Evolutionary conservation across 2,888 invertebrate genomes (phyloP), one percentile per base, ranked within the genome.

Genomic region (Oscheius sp.): DNA sequence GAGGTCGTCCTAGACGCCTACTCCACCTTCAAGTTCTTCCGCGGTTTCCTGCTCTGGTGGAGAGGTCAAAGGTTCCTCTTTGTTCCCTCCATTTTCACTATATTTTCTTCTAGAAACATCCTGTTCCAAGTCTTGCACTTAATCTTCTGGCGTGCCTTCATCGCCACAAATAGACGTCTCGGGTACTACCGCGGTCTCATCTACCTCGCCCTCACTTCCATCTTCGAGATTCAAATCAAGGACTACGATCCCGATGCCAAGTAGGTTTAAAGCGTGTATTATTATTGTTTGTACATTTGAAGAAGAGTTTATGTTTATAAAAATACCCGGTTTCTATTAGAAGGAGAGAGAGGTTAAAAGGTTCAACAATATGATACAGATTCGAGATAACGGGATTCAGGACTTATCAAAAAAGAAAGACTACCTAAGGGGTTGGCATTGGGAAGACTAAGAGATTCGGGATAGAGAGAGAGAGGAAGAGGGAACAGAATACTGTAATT

Each of bases 1-100:
- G 79, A 82, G 58, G 76, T 80, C 11, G n/a, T 75, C 1, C 37
- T 79, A 3, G 82, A 82, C 47, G 9, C 74, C 7, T 80, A 75
- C 62, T 77, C 79, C 10, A 82, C 82, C 0, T 80, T 60, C 60
- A 79, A 75, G 53, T 77, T 79, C 55, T 32, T 77, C 32, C 47
- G 71, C 50, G 79, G 79, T 5, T 62, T 77, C 10, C 32, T 77
- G 21, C 58, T 55, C 58, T 75, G 66, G 3, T 50, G 73, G 35
- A 72, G 75, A 57, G 79, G 79, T 13, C 55, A 60, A 59, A 75
- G 78, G 78, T 76, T 29, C 9, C 29, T 33, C 5, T 29, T 53
- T 4, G 3, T 3, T 7, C 42, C 42, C 7, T 5, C 0, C 11
- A 4, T 59, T 4, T 59, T 11, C 21, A 29, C 50, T 29, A 3